Evolutionary conservation across 1,140 invertebrate genomes (phyloP).

Genomic region (Forficula auricularia): DNA sequence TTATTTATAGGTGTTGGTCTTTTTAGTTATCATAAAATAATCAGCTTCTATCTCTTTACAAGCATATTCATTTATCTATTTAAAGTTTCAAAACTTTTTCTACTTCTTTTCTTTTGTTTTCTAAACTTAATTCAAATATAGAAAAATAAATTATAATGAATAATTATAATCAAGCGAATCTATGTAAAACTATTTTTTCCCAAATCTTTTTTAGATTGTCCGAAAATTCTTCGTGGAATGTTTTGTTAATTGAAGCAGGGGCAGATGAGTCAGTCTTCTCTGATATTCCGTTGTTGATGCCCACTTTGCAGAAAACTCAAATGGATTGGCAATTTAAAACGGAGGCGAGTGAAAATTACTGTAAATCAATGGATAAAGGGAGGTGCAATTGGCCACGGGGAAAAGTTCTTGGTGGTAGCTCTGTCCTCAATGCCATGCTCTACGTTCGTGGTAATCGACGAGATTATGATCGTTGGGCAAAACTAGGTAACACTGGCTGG

Average conservation of each 20-base stretch:
- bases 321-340: slow-evolving; percentile 51
- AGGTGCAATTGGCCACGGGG: slow-evolving; percentile 48
- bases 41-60: too few relatives aligned
- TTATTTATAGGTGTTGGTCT: too few relatives aligned
- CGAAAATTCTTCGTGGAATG: too few relatives aligned
- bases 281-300: slow-evolving; percentile 56
- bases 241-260: slow-evolving; percentile 4
- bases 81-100: too few relatives aligned
- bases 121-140: too few relatives aligned
- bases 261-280: slow-evolving; percentile 49
- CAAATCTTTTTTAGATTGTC: too few relatives aligned
- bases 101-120: too few relatives aligned
- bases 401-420: slow-evolving; percentile 55
- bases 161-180: too few relatives aligned
- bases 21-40: too few relatives aligned
- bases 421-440: slow-evolving; percentile 65
- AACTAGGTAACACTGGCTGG: slow-evolving; percentile 35
- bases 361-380: slow-evolving; percentile 29
- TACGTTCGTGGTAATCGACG: slow-evolving; percentile 49
- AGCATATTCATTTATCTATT: too few relatives aligned
- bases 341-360: slow-evolving; percentile 34
- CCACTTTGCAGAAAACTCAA: slow-evolving; percentile 45
- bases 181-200: too few relatives aligned
- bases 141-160: too few relatives aligned
- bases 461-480: slow-evolving; percentile 46